Percentiles rank a stretch among this genome's conserved stretches.
phyloP scores from a whole-genome alignment of 2,888 invertebrate species.

The Hydropsyche betteni region DNA sequence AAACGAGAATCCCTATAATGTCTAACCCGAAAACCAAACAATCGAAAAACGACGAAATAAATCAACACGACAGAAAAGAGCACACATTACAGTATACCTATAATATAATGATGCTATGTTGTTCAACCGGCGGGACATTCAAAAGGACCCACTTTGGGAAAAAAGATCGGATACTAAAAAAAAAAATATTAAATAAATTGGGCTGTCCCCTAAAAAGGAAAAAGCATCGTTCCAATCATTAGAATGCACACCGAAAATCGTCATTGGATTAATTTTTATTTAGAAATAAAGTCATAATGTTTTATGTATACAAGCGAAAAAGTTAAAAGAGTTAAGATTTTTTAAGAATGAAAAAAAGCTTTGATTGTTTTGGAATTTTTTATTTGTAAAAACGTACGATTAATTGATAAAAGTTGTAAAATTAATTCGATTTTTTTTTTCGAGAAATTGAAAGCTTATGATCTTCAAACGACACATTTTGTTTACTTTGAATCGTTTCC shows the following conservation, averaged over 20 bases:
- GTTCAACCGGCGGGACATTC: constrained; percentile 38
- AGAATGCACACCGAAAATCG: constrained; percentile 22
- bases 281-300: no score
- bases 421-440: no score
- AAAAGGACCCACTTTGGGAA: constrained; percentile 29
- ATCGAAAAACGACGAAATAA: constrained; percentile 40
- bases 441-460: no score
- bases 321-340: no score
- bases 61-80: constrained; percentile 33
- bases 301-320: no score
- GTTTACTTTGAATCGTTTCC: no score
- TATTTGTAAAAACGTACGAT: no score
- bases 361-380: no score
- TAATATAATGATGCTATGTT: constrained; percentile 35
- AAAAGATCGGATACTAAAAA: neutral
- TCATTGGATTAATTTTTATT: no score
- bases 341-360: no score
- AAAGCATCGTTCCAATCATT: neutral
- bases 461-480: no score
- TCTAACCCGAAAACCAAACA: constrained; percentile 39
- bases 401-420: no score
- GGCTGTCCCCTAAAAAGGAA: neutral
- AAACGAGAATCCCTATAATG: constrained; percentile 16
- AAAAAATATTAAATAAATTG: neutral
- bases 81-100: constrained; percentile 2